Conservation (phyloP, 64 coral and sea anemone genomes). For the Astreopora myriophthalma region DNA sequence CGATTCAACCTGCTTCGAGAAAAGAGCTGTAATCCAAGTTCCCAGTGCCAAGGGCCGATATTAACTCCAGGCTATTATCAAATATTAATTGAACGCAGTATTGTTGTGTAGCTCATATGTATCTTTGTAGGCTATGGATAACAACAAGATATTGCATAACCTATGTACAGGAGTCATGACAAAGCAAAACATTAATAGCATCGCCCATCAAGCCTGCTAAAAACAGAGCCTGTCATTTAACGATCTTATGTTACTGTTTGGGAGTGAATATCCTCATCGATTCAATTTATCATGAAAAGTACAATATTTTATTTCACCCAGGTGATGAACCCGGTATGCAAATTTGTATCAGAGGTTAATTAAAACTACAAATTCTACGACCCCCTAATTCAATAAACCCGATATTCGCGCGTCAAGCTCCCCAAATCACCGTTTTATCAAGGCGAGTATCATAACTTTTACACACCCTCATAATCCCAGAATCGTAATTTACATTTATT, state of each 20-base stretch:
- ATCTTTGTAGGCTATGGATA: slow-evolving; percentile 37
- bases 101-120: slow-evolving; percentile 53
- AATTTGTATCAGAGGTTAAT: slow-evolving; percentile 87
- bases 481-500: neutral
- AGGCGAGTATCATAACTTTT: slow-evolving; percentile 47
- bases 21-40: slow-evolving; percentile 42
- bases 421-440: slow-evolving; percentile 76
- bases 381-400: slow-evolving; percentile 84
- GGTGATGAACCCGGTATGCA: slow-evolving; percentile 80
- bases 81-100: slow-evolving; percentile 61
- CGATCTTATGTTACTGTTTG: neutral
- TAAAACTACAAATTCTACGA: slow-evolving; percentile 80
- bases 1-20: slow-evolving; percentile 15
- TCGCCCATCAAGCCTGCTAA: neutral
- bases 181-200: neutral
- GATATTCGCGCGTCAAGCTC: slow-evolving; percentile 74
- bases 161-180: neutral
- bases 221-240: neutral
- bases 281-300: slow-evolving; percentile 75
- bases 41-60: slow-evolving; percentile 39
- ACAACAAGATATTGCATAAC: slow-evolving; percentile 17
- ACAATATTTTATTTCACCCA: slow-evolving; percentile 62
- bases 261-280: neutral
- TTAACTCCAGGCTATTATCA: slow-evolving; percentile 47
- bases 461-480: slow-evolving; percentile 50